Evolutionary conservation across 2,797 vertebrate species (phyloP), one percentile per base, ranked within the genome.

Genomic region (Dicrostonyx torquatus): DNA sequence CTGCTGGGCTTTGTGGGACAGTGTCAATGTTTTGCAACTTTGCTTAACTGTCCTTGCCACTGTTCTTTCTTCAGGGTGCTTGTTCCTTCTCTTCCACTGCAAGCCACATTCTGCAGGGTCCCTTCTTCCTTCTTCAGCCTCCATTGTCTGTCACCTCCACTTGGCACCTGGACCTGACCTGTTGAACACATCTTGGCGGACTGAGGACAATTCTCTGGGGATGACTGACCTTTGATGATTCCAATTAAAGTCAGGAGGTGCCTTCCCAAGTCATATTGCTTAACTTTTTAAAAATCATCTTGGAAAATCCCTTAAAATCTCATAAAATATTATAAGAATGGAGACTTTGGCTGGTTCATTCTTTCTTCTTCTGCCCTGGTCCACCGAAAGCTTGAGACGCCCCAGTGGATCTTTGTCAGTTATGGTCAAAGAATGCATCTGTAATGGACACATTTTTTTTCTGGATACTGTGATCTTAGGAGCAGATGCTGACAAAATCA

Each of bases 1-100:
- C 80, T 91, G 89, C 80, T 92, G 53, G 60, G 17, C 93, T 95
- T 87, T 89, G 84, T 90, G 77, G 29, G 73, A 70, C 89, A 73
- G 53, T 34, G 55, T 31, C 0, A 15, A 87, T 91, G 60, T 43
- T 91, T 93, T 94, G 83, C 18, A 92, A 62, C 84, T 93, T 78
- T 68, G 45, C 70, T 95, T 72, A 86, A 94, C 90, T 92, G 86
- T 91, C 45, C 95, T 90, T 86, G 82, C 86, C 94, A 82, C 87
- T 96, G 77, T 50, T 90, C 78, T 90, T 82, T 40, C 70, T 88
- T 92, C 70, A 31, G 95, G 62, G 26, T 88, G 85, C 89, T 90
- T 95, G 70, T 26, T 83, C 48, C 73, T 91, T 91, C 58, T 95
- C 76, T 45, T 55, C 89, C 14, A 60, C 5, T 45, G 50, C 90